Evolutionary conservation across 2,113 vertebrate genomes (phyloP).

Genomic region (Gobiocypris rarus): DNA sequence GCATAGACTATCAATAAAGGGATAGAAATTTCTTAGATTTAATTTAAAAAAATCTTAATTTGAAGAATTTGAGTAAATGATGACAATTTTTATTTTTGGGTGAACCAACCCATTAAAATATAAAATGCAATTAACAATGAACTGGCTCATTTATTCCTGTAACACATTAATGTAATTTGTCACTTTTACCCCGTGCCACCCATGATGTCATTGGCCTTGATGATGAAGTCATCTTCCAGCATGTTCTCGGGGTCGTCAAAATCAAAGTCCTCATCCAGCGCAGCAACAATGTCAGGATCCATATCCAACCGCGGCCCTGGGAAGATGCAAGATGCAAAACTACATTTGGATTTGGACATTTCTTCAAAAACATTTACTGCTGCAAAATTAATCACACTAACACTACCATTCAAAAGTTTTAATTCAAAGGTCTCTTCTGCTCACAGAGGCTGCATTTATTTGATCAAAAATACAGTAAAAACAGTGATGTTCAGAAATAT

Average conservation of each 20-base stretch:
- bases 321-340: background rate
- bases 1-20: too few relatives aligned
- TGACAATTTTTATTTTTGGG: too few relatives aligned
- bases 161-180: background rate
- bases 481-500: too few relatives aligned
- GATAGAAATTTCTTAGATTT: too few relatives aligned
- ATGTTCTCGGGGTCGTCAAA: conserved; percentile 91
- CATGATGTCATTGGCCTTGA: conserved; percentile 79
- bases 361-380: background rate
- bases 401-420: too few relatives aligned
- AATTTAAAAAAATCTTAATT: too few relatives aligned
- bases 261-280: conserved; percentile 95
- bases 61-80: too few relatives aligned
- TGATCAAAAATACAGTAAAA: too few relatives aligned
- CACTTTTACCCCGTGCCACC: background rate
- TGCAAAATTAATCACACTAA: too few relatives aligned
- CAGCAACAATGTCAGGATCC: conserved; percentile 96
- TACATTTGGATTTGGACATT: background rate
- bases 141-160: background rate
- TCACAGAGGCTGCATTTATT: too few relatives aligned
- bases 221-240: conserved; percentile 93
- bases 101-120: too few relatives aligned
- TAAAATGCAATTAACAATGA: background rate
- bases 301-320: conserved; percentile 91
- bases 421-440: too few relatives aligned